A percentile compares a stretch with the other conserved stretches of the same genome.
Evolutionary conservation across 2,888 invertebrate genomes (phyloP).

Genomic region (Patella ulyssiponensis): DNA sequence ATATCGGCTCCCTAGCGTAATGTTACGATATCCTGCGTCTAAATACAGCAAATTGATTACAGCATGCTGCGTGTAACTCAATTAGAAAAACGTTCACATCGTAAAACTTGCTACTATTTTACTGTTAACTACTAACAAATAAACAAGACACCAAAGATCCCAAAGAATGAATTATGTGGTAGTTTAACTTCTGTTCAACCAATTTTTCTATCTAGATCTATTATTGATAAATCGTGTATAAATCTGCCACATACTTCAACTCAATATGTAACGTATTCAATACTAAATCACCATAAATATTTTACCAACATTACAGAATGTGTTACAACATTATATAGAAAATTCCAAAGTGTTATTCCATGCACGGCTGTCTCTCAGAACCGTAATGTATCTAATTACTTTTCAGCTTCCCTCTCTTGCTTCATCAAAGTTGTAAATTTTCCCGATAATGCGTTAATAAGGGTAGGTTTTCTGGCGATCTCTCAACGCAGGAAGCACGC

Average conservation of each 20-base stretch:
- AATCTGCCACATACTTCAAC: constrained; percentile 4
- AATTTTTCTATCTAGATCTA: neutral
- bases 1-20: too few species aligned
- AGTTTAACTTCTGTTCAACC: too few species aligned
- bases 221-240: neutral
- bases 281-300: neutral
- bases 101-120: too few species aligned
- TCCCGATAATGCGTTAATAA: constrained; percentile 17
- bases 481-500: constrained; percentile 13
- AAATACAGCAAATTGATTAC: too few species aligned
- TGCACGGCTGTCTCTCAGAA: neutral
- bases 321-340: neutral
- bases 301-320: neutral
- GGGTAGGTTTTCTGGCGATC: neutral
- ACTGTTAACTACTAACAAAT: too few species aligned
- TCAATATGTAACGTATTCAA: neutral
- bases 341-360: constrained; percentile 4
- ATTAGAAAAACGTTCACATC: too few species aligned
- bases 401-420: neutral
- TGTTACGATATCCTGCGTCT: too few species aligned
- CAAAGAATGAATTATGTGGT: too few species aligned
- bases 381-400: neutral
- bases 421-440: constrained; percentile 24
- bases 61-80: too few species aligned
- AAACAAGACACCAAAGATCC: too few species aligned